Evolutionary conservation across 2,888 invertebrate species (phyloP).

Genomic region (Pachymerium ferrugineum): DNA sequence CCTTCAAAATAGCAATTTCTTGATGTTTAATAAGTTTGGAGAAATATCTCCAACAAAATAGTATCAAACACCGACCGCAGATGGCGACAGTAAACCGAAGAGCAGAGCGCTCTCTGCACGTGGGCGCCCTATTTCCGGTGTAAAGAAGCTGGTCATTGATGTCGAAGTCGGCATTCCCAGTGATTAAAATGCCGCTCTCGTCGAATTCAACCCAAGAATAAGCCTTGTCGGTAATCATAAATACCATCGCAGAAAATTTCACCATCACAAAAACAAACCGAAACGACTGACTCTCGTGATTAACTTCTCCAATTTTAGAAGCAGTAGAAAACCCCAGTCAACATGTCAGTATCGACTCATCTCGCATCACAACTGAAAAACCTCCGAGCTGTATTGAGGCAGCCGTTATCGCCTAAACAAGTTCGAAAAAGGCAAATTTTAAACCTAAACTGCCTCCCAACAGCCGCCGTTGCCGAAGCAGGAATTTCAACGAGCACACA

Average conservation of each 20-base stretch:
- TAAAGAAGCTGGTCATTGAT: background rate
- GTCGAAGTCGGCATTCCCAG: background rate
- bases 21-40: too few species aligned
- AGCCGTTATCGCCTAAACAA: slow-evolving; percentile 27
- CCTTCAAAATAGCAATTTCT: too few species aligned
- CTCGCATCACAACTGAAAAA: slow-evolving; percentile 31
- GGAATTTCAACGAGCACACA: background rate
- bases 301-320: background rate
- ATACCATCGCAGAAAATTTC: background rate
- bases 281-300: background rate
- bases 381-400: slow-evolving; percentile 23
- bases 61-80: background rate
- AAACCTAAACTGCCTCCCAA: background rate
- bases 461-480: background rate
- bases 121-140: background rate
- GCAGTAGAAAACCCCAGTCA: background rate
- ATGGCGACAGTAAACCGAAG: background rate
- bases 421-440: slow-evolving; percentile 4
- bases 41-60: background rate
- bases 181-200: background rate
- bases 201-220: background rate
- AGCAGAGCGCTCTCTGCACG: background rate
- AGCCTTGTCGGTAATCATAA: background rate
- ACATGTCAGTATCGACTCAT: slow-evolving; percentile 30
- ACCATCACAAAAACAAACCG: background rate